A percentile compares a stretch with the other conserved stretches of the same genome.
These are phyloP conservation scores for Pachydiplax longipennis DNA, from an alignment of 2,888 invertebrate species.

Conservation along the genomic window DNA sequence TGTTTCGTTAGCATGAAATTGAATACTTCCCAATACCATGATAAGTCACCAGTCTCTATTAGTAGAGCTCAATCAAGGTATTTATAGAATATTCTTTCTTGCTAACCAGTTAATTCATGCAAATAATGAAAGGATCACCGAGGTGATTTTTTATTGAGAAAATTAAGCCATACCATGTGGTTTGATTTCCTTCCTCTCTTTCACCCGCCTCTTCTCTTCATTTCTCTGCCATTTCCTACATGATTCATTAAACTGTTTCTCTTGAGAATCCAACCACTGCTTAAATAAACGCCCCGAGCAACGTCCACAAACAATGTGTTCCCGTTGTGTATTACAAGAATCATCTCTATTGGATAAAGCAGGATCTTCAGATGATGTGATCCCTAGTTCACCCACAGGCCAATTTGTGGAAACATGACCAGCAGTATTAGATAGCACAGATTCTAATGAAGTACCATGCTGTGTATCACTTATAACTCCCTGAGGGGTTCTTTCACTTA, in stretches of 20 bases:
- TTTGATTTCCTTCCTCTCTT: background rate
- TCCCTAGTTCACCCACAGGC: background rate
- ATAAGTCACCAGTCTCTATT: background rate
- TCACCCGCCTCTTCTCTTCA: background rate
- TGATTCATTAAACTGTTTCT: constrained; percentile 2
- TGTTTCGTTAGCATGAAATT: too few species aligned
- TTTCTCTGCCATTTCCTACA: background rate
- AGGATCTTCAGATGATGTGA: background rate
- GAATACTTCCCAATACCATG: too few species aligned
- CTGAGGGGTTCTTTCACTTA: background rate
- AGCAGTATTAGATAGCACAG: background rate
- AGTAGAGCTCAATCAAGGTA: background rate
- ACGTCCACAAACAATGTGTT: background rate
- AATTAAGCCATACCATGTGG: background rate
- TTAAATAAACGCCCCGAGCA: background rate
- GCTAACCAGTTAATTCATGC: background rate
- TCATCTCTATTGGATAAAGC: background rate
- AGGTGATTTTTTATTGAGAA: background rate
- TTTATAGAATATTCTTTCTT: background rate
- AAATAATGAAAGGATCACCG: background rate
- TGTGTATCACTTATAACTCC: background rate
- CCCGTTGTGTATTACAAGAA: background rate
- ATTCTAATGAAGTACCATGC: background rate
- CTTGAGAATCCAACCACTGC: background rate
- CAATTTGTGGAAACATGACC: background rate